Percentiles rank a stretch among this genome's conserved stretches.
phyloP scores from a whole-genome alignment of 2,113 vertebrate species.

The Hymenochirus boettgeri region DNA sequence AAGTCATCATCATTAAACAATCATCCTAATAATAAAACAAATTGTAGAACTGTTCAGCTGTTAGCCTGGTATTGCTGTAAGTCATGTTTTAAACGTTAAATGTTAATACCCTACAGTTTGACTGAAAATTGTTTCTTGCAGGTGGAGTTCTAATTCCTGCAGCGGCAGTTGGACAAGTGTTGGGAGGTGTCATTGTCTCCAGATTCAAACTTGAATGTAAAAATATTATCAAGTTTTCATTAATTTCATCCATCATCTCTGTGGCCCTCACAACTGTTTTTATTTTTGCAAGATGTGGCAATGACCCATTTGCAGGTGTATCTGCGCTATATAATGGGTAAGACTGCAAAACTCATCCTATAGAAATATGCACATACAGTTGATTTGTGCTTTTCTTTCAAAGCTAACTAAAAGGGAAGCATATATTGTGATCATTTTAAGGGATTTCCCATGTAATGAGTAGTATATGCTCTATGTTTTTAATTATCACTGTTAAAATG shows the following conservation, averaged over 20 bases:
- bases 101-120: neutral
- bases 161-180: conserved; percentile 72
- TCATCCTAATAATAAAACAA: too few species aligned
- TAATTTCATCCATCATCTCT: conserved; percentile 52
- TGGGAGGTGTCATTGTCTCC: conserved; percentile 69
- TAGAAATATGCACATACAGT: too few species aligned
- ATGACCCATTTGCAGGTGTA: conserved; percentile 69
- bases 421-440: too few species aligned
- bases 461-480: too few species aligned
- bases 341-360: conserved; percentile 35
- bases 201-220: conserved; percentile 65
- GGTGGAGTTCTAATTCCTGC: conserved; percentile 70
- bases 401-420: too few species aligned
- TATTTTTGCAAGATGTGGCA: conserved; percentile 64
- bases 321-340: conserved; percentile 69
- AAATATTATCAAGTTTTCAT: conserved; percentile 61
- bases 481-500: too few species aligned
- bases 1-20: too few species aligned
- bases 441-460: too few species aligned
- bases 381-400: too few species aligned
- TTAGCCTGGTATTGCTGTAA: too few species aligned
- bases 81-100: too few species aligned
- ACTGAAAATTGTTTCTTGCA: conserved; percentile 43
- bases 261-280: conserved; percentile 58
- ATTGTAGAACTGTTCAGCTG: too few species aligned